These are phyloP conservation scores for Urocitellus parryii DNA, from an alignment of 2,113 vertebrate genomes.

Conservation along the genomic window DNA sequence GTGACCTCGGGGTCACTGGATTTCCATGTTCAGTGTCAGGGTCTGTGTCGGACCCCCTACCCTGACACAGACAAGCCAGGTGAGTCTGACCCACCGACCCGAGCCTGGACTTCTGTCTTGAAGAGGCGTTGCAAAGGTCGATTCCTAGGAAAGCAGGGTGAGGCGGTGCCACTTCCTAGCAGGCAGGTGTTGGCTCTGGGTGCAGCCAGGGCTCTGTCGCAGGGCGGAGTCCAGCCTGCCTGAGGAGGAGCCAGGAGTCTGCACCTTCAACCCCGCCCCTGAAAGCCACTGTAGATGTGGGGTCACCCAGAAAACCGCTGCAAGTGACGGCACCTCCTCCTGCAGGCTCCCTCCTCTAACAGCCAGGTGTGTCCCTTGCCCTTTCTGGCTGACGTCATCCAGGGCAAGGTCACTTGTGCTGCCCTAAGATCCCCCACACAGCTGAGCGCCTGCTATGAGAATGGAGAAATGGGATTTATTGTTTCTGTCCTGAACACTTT, in stretches of 20 bases:
- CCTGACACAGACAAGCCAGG: no score
- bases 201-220: not conserved
- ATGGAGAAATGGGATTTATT: accelerated
- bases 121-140: not conserved
- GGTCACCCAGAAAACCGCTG: not conserved
- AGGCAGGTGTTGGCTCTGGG: not conserved
- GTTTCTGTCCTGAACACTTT: not conserved
- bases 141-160: no score
- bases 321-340: accelerated
- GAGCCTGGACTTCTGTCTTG: not conserved
- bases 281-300: not conserved
- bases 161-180: not conserved
- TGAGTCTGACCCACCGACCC: not conserved
- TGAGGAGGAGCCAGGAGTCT: not conserved
- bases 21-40: no score
- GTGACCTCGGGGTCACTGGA: not conserved
- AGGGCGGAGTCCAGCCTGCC: no score
- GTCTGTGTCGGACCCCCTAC: no score
- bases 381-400: accelerated
- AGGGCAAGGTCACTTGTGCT: not conserved
- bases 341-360: accelerated
- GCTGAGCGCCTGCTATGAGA: accelerated
- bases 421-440: accelerated
- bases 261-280: not conserved
- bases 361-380: accelerated